A percentile compares a stretch with the other conserved stretches of the same genome.
These are phyloP conservation scores for Acleris laterana DNA, from an alignment of 2,888 invertebrate genomes.

Conservation along the genomic window DNA sequence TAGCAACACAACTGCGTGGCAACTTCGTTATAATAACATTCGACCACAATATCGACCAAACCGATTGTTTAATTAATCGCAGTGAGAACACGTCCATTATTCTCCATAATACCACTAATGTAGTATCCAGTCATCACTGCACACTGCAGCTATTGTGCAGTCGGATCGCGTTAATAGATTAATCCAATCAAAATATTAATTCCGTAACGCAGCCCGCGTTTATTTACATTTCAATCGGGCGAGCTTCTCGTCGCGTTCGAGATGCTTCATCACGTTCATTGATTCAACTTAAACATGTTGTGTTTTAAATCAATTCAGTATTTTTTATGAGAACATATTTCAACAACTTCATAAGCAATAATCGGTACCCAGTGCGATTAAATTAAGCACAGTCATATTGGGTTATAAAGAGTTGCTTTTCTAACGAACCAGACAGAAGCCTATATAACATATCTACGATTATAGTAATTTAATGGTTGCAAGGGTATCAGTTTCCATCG, in stretches of 20 bases:
- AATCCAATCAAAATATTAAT: constrained; percentile 83
- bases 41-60: background rate
- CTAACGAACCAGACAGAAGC: constrained; percentile 1
- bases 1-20: too few species aligned
- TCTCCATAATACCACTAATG: constrained; percentile 36
- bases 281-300: background rate
- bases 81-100: constrained; percentile 35
- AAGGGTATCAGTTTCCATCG: constrained; percentile 35
- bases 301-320: background rate
- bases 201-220: constrained; percentile 68
- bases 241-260: constrained; percentile 68
- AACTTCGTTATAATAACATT: too few species aligned
- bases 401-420: constrained; percentile 9
- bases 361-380: background rate
- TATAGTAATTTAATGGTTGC: constrained; percentile 29
- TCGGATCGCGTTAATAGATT: constrained; percentile 78
- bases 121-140: constrained; percentile 47
- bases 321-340: too few species aligned
- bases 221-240: constrained; percentile 76
- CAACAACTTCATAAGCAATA: too few species aligned
- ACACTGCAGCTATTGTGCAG: constrained; percentile 61
- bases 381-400: background rate
- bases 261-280: constrained; percentile 48
- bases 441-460: constrained; percentile 17
- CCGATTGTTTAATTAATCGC: constrained; percentile 21